These are phyloP conservation scores for Plagodis dolabraria DNA, from an alignment of 2,888 invertebrate species.

Conservation along the genomic window DNA sequence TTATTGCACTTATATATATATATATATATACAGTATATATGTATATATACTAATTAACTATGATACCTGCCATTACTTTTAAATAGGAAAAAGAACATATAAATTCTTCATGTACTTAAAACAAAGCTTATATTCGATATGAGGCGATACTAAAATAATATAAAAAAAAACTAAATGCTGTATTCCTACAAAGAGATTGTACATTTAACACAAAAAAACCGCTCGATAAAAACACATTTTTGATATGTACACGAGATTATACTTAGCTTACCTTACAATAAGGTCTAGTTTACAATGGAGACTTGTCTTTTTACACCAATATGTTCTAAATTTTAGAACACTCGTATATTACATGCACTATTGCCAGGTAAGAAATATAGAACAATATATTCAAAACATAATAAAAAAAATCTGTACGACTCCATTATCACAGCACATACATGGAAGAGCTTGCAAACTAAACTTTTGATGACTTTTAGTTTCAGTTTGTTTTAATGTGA, in stretches of 20 bases:
- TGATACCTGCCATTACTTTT: conserved; percentile 51
- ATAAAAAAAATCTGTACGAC: too few relatives aligned
- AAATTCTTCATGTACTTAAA: conserved; percentile 44
- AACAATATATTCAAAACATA: conserved; percentile 16
- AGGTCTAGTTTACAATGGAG: conserved; percentile 21
- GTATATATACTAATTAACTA: conserved; percentile 9
- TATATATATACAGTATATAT: too few relatives aligned
- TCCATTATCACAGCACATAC: too few relatives aligned
- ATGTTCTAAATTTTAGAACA: conserved; percentile 79
- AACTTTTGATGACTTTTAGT: background rate
- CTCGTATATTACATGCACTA: conserved; percentile 29
- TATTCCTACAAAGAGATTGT: conserved; percentile 53
- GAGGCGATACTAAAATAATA: conserved; percentile 41
- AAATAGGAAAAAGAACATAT: conserved; percentile 35
- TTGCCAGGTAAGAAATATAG: conserved; percentile 29
- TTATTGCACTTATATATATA: conserved; percentile 73
- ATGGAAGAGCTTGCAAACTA: too few relatives aligned
- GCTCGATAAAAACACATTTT: conserved; percentile 56
- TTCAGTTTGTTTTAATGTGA: background rate
- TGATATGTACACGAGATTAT: conserved; percentile 75
- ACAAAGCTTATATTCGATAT: conserved; percentile 34
- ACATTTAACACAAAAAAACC: conserved; percentile 48
- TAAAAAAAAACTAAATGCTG: conserved; percentile 65
- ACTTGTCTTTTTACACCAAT: conserved; percentile 51
- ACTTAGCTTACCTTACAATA: conserved; percentile 52